Evolutionary conservation across 2,113 vertebrate species (phyloP), one percentile per base, ranked within the genome.

Genomic region (Etheostoma spectabile): DNA sequence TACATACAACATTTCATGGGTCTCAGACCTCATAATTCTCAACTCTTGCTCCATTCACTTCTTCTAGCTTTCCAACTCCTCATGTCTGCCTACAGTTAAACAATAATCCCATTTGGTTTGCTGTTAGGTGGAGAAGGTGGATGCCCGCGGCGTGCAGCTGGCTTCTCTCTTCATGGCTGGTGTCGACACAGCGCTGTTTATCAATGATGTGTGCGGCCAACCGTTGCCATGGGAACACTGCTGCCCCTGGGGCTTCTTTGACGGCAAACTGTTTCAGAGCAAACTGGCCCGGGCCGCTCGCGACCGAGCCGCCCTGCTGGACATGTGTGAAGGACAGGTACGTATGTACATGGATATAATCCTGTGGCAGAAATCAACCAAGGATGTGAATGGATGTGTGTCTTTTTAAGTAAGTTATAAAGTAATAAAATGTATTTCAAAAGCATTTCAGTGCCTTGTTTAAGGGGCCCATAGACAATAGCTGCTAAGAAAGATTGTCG

Each of bases 181-280:
- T 0, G 96, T 98, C 0, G 97, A 98, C 93, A 98, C 96, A 3
- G 96, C 97, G 21, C 95, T 98, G 49, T 97, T 97, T 88, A 96
- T 97, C 86, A 98, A 97, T 24, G 97, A 98, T 38, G 96, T 97
- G 70, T 98, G 97, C 21, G 97, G 97, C 48, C 97, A 98, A 91
- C 97, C 97, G 21, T 94, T 98, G 76, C 97, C 97, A 12, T 98
- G 96, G 97, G 97, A 98, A 84, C 97, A 98, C 92, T 98, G 97
- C 93, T 98, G 97, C 74, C 97, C 97, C 60, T 98, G 97, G 97
- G 97, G 97, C 87, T 98, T 98, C 90, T 98, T 98, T 8, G 97
- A 98, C n/a, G 97, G 97, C 72, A 98, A 98, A 86, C 94, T 98
- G 83, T 98, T 98, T 90, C 97, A 98, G 94, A 98, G 96, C 95